Conservation (phyloP, 2,797 vertebrate species). For the Pelochelys cantorii region DNA sequence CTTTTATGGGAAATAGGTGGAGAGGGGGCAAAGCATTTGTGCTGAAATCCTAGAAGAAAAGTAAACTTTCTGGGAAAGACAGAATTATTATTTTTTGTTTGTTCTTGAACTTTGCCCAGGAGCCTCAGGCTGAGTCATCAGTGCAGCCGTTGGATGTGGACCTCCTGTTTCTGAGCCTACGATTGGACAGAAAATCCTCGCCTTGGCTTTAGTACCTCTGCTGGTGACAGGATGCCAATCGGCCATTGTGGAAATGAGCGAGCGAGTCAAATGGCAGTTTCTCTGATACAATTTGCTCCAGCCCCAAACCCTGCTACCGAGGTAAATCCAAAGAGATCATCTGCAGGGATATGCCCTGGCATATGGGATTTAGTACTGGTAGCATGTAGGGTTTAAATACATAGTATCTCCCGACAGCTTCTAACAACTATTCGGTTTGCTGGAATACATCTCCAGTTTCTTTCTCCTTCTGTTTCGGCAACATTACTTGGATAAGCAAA, state of each 20-base stretch:
- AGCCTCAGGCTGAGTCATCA: constrained; percentile 14
- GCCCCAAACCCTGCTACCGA: background rate
- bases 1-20: constrained; percentile 52
- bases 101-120: constrained; percentile 50
- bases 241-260: background rate
- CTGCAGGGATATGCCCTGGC: background rate
- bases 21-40: constrained; percentile 36
- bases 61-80: constrained; percentile 52
- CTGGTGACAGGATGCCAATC: background rate
- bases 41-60: constrained; percentile 68
- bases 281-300: constrained; percentile 17
- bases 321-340: background rate
- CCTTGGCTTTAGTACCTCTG: background rate
- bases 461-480: constrained; percentile 20
- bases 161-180: background rate
- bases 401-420: constrained; percentile 29
- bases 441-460: constrained; percentile 29
- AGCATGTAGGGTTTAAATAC: constrained; percentile 32
- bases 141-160: background rate
- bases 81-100: constrained; percentile 64
- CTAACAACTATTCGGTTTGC: constrained; percentile 22
- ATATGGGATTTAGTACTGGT: background rate
- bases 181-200: constrained; percentile 3
- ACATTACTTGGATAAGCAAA: constrained; percentile 5
- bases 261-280: constrained; percentile 10